These are phyloP conservation scores for Eupristina koningsbergeri DNA, from an alignment of 1,140 invertebrate genomes.

Conservation along the genomic window DNA sequence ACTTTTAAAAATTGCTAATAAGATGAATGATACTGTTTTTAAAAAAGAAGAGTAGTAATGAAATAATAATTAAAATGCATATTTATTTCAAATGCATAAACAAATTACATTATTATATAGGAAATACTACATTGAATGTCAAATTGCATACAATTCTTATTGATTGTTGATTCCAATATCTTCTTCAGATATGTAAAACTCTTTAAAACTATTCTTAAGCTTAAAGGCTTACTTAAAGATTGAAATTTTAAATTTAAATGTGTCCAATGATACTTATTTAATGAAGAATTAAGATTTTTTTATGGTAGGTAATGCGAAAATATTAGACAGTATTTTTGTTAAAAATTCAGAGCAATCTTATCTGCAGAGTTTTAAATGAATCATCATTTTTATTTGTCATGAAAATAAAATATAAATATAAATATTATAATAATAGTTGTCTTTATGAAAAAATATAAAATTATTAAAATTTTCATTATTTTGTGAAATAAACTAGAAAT, in stretches of 20 bases:
- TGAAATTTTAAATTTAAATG: neutral
- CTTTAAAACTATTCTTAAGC: neutral
- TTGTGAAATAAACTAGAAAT: neutral
- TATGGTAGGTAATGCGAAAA: neutral
- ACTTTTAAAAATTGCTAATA: neutral
- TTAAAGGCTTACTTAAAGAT: too few species aligned
- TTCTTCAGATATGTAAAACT: neutral
- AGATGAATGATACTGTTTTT: too few species aligned
- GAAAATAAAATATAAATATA: constrained; percentile 14
- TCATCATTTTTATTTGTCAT: neutral
- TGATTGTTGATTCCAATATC: too few species aligned
- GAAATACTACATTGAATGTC: too few species aligned
- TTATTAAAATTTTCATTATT: neutral
- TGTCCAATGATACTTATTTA: too few species aligned
- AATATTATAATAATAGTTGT: neutral
- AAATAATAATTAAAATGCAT: too few species aligned
- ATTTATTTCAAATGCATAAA: too few species aligned
- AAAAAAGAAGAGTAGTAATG: too few species aligned
- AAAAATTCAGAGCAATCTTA: constrained; percentile 21
- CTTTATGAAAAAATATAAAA: neutral
- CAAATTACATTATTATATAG: too few species aligned
- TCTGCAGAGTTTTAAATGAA: constrained; percentile 5
- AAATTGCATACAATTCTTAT: too few species aligned
- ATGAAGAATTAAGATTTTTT: neutral
- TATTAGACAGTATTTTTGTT: neutral